These are phyloP conservation scores for Julus scandinavius DNA, from an alignment of 2,888 invertebrate genomes.

Conservation along the genomic window DNA sequence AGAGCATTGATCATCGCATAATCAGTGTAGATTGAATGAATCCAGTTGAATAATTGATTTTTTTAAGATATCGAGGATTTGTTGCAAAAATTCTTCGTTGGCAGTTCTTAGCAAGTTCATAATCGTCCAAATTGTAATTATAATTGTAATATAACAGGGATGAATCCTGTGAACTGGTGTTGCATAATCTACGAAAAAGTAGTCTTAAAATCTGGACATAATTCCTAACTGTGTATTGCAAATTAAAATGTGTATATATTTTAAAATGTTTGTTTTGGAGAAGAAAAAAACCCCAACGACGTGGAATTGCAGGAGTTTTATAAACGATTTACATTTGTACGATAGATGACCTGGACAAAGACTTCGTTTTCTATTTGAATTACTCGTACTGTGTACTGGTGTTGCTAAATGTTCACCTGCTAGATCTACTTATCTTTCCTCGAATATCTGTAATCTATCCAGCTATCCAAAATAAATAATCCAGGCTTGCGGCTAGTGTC, in stretches of 20 bases:
- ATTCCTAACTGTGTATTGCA: neutral
- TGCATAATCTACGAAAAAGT: neutral
- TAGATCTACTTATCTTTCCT: neutral
- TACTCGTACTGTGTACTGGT: neutral
- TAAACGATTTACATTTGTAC: slow-evolving; percentile 16
- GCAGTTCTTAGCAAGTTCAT: slow-evolving; percentile 12
- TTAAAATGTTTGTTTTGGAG: slow-evolving; percentile 12
- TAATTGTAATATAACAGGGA: slow-evolving; percentile 20
- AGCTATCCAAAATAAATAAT: neutral
- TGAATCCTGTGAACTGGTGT: neutral
- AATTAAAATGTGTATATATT: slow-evolving; percentile 36
- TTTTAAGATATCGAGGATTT: neutral
- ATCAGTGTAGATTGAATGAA: slow-evolving; percentile 2
- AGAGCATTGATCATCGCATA: slow-evolving; percentile 28
- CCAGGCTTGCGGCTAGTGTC: neutral
- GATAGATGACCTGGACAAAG: neutral
- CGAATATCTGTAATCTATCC: neutral
- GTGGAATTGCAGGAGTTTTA: slow-evolving; percentile 5
- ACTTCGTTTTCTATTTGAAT: slow-evolving; percentile 26
- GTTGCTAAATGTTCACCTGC: neutral
- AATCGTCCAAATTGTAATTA: slow-evolving; percentile 27
- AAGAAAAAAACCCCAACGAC: neutral
- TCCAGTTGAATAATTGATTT: neutral
- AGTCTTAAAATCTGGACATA: slow-evolving; percentile 1
- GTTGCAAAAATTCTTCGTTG: slow-evolving; percentile 24